Base-by-base conservation (phyloP, 2,113 vertebrate species). In the Oryzias javanicus region DNA sequence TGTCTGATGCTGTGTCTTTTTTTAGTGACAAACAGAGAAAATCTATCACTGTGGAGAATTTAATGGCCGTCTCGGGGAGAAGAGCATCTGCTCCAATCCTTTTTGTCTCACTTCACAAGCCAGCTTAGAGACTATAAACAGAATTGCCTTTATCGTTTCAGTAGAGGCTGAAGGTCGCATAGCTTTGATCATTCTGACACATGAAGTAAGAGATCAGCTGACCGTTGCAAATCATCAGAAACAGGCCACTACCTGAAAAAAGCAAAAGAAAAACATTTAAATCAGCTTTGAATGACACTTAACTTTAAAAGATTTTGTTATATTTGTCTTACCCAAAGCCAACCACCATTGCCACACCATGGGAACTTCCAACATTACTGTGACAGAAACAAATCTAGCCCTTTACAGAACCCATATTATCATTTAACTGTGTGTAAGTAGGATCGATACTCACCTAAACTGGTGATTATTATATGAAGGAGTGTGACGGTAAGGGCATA, bases 321-420 rank as follows among this genome's bases (percentile, higher is more conserved):
- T 17, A 15, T 67, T 67, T 18, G 8, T 55, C 70, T 87, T 92
- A 95, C 92, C 92, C 91, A 97, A 85, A 64, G 92, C 93, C 74
- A 92, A 76, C 93, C 93, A 95, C 93, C 94, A 94, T 70, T 95
- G 92, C 82, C 92, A 89, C 49, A 84, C 90, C 79, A 87, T 65
- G n/a, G 92, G 93, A 50, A 95, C 94, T 86, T 94, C 93, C 83
- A 86, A 65, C 84, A 91, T 94, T 73, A 95, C 93, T 95, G 84
- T 53, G 91, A 86, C 19, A 76, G 1, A 42, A 25, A 74, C 56
- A 55, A 14, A 60, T 18, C 60, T 54, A 0, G 0, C 41, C 13
- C 2, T 1, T 60, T 56, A 51, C 18, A 47, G 16, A 62, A 55
- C 14, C 58, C 2, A n/a, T 49, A 27, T 1, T 0, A 35, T 16